Base-by-base conservation (phyloP, 2,113 vertebrate species). In the Agelaius phoeniceus region DNA sequence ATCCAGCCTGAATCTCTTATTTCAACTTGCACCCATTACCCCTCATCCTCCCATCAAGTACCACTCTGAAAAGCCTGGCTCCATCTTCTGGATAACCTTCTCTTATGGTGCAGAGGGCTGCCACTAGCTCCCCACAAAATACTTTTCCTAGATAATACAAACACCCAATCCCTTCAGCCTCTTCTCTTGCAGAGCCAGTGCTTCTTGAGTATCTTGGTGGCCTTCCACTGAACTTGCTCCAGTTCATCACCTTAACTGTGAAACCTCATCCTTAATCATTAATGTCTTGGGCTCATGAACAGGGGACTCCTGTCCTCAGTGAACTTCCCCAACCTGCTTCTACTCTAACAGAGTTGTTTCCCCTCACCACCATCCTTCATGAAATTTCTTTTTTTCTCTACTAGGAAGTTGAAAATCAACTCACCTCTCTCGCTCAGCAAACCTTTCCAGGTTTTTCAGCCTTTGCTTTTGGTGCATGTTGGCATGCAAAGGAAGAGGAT, bases 381-480 rank as follows among this genome's bases (percentile, higher is more conserved):
- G 6, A 1, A 1, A 35, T 67, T 81, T 37, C 7, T 35, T 74
- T 73, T 63, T 39, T 76, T 31, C 28, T 78, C 30, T 72, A 27
- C 8, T 31, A 79, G 22, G 46, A 92, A 62, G 20, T 0, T 73
- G 22, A 89, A 87, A 94, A 69, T 44, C 27, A 74, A 94, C 98
- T 98, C 93, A 99, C 99, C 98, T 99, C 30, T 99, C 98, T 79
- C 98, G 97, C 62, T 98, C 98, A 13, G 99, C 99, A 97, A 99
- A 99, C 66, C 98, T 98, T 96, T 99, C 99, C 96, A 99, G 97
- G 96, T 99, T 99, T 97, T 99, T 99, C 68, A 99, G 97, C 49
- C 99, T 98, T 94, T 99, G 99, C 84, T 99, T 99, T 98, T 99
- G 99, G 96, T 99, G 99, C 99, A 99, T 99, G 96, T 99, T 99